phyloP scores from a whole-genome alignment of 2,797 vertebrate genomes.

The Thunnus albacares region DNA sequence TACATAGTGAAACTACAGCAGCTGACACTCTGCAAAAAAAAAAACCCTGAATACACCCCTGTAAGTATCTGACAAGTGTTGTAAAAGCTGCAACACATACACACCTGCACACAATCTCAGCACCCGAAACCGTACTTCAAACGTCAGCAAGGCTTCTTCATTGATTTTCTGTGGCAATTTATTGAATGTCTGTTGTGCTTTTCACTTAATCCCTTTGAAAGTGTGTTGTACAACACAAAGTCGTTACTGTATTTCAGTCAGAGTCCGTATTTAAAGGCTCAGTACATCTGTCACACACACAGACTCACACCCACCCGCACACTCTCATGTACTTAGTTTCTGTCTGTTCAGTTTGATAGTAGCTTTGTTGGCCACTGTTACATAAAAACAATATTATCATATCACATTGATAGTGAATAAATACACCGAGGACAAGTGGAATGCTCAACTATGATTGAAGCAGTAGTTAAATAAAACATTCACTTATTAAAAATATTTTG shows the following conservation, averaged over 20 bases:
- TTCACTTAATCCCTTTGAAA: conserved; percentile 46
- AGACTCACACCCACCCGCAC: conserved; percentile 26
- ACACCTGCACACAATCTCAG: neutral
- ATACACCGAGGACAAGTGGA: neutral
- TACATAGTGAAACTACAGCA: neutral
- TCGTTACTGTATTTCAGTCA: conserved; percentile 42
- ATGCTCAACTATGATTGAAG: neutral
- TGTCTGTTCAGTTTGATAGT: conserved; percentile 8
- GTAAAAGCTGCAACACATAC: conserved; percentile 1
- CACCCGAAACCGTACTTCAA: conserved; percentile 6
- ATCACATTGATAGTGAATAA: conserved; percentile 1
- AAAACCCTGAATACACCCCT: neutral
- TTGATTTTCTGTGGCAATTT: conserved; percentile 52
- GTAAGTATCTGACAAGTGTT: neutral
- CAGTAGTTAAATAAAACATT: neutral
- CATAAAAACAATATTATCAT: neutral
- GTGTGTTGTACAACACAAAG: conserved; percentile 31
- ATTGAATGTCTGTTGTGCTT: conserved; percentile 37
- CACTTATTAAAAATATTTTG: neutral
- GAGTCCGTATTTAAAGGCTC: conserved; percentile 28
- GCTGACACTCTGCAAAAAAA: neutral
- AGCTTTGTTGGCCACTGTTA: neutral
- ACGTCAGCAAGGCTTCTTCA: conserved; percentile 35
- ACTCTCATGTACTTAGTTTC: neutral
- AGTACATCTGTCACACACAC: conserved; percentile 22